Evolutionary conservation across 2,113 vertebrate species (phyloP).

Genomic region (Chrysochloris asiatica): DNA sequence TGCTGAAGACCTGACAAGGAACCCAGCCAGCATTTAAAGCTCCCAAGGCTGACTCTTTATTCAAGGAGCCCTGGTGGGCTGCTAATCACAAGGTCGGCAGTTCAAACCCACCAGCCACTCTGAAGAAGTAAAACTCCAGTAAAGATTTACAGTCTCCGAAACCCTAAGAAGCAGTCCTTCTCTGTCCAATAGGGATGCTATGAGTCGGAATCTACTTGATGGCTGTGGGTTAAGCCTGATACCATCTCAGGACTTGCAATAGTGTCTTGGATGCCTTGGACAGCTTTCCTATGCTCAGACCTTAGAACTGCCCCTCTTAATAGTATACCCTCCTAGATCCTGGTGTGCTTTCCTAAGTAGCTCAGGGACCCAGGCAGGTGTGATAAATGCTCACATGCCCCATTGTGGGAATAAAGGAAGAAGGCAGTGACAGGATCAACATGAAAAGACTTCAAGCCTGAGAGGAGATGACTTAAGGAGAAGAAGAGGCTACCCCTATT

Average conservation of each 20-base stretch:
- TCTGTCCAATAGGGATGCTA: too few species aligned
- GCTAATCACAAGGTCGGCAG: too few species aligned
- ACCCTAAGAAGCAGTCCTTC: too few species aligned
- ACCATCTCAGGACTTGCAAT: not conserved
- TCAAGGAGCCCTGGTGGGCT: too few species aligned
- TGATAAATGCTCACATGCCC: not conserved
- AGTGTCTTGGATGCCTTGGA: not conserved
- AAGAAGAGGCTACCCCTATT: not conserved
- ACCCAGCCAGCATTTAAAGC: not conserved
- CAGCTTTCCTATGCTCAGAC: too few species aligned
- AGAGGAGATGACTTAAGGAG: not conserved
- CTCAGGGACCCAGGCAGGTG: not conserved
- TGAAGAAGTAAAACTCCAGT: too few species aligned
- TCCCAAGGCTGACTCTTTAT: too few species aligned
- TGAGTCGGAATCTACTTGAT: too few species aligned
- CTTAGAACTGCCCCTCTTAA: not conserved
- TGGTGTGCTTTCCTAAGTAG: not conserved
- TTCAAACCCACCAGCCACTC: too few species aligned
- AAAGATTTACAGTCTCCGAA: too few species aligned
- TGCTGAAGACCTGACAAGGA: not conserved
- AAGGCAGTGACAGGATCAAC: not conserved
- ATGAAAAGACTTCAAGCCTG: not conserved
- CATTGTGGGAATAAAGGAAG: not conserved
- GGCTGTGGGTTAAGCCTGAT: not conserved
- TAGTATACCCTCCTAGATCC: not conserved